Evolutionary conservation across 2,797 vertebrate genomes (phyloP).

Genomic region (Crocodylus rhombifer): DNA sequence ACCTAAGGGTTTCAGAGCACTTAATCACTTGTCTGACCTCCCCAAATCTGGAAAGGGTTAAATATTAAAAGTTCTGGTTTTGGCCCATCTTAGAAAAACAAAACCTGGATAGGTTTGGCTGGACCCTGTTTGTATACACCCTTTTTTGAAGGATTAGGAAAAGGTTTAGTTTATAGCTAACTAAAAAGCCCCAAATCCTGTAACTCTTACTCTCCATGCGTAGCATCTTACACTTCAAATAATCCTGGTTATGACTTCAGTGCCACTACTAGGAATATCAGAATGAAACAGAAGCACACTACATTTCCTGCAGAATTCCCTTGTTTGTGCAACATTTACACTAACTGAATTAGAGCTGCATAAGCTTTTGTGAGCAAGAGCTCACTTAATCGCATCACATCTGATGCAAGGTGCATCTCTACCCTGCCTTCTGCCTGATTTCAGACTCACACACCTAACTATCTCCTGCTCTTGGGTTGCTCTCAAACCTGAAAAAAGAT

Average conservation of each 20-base stretch:
- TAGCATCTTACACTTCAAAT: neutral
- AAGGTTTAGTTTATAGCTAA: neutral
- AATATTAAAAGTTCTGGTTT: neutral
- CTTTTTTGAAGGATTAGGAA: neutral
- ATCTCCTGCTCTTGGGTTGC: too few relatives aligned
- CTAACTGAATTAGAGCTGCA: too few relatives aligned
- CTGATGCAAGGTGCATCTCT: too few relatives aligned
- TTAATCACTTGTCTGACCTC: neutral
- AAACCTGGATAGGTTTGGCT: neutral
- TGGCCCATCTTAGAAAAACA: neutral
- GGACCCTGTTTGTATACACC: neutral
- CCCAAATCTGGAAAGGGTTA: neutral
- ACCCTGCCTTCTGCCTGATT: too few relatives aligned
- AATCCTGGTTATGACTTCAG: neutral
- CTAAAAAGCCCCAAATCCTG: neutral
- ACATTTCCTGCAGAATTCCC: neutral
- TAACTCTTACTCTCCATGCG: neutral
- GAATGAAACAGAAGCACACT: neutral
- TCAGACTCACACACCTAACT: too few relatives aligned
- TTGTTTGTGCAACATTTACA: neutral
- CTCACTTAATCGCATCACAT: too few relatives aligned
- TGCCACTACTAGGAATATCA: neutral
- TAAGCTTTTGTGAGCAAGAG: too few relatives aligned
- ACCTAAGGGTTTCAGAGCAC: neutral
- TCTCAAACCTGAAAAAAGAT: neutral